Conservation (phyloP, 2,888 invertebrate species). For the Malacosoma neustria region DNA sequence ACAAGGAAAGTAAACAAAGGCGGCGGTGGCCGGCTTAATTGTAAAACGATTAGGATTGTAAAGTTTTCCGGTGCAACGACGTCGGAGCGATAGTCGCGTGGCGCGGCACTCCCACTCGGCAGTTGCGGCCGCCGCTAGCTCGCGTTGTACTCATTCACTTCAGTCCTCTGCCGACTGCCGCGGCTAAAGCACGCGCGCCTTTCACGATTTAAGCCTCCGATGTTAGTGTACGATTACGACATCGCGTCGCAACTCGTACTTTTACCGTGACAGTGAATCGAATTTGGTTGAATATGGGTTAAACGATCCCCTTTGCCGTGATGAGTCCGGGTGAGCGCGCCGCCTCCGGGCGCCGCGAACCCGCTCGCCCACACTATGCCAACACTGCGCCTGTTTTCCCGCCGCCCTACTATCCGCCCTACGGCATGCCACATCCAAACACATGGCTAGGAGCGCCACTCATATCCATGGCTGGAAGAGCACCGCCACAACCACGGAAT, state of each 20-base stretch:
- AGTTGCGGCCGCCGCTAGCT: conserved; percentile 47
- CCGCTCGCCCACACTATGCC: conserved; percentile 69
- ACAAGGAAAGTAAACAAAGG: conserved; percentile 59
- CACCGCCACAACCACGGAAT: conserved; percentile 52
- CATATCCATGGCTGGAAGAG: conserved; percentile 83
- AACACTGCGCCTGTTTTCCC: conserved; percentile 67
- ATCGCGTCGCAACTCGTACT: conserved; percentile 54
- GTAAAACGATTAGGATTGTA: conserved; percentile 63
- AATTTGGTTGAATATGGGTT: conserved; percentile 79
- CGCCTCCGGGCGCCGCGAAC: conserved; percentile 69
- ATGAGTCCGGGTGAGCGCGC: conserved; percentile 74
- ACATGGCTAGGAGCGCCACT: conserved; percentile 87
- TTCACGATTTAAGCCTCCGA: conserved; percentile 45
- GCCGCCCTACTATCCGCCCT: conserved; percentile 68
- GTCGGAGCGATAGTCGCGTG: conserved; percentile 44
- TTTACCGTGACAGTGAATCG: conserved; percentile 68
- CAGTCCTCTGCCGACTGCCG: conserved; percentile 64
- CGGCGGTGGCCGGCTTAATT: conserved; percentile 48
- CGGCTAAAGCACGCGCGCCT: conserved; percentile 56
- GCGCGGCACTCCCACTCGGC: conserved; percentile 61
- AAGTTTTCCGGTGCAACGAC: conserved; percentile 67
- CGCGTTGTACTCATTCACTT: conserved; percentile 63
- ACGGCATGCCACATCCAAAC: conserved; percentile 74
- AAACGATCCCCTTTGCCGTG: conserved; percentile 71
- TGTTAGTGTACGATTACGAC: conserved; percentile 72